These are phyloP conservation scores for Pluvialis apricaria DNA, from an alignment of 2,113 vertebrate genomes.

Conservation along the genomic window DNA sequence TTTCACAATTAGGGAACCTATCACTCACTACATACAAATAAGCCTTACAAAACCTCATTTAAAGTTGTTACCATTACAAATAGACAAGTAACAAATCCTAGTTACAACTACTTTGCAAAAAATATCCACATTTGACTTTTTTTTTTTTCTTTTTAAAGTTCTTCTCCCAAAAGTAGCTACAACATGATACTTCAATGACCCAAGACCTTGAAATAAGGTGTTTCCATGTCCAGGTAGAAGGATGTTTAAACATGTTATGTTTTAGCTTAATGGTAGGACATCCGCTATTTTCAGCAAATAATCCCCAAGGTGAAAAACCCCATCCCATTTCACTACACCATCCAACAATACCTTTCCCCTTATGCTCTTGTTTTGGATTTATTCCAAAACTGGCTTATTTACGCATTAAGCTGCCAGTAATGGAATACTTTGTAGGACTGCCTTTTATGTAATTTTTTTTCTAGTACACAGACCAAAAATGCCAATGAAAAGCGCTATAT, in stretches of 20 bases:
- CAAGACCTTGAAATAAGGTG: constrained; percentile 60
- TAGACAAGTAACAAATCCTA: neutral
- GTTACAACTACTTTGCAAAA: neutral
- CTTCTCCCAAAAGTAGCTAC: neutral
- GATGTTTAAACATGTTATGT: constrained; percentile 70
- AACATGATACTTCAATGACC: constrained; percentile 34
- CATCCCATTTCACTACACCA: constrained; percentile 51
- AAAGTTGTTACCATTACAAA: neutral
- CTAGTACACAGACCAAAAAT: neutral
- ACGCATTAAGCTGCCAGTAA: constrained; percentile 60
- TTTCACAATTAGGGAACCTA: neutral
- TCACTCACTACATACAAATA: neutral
- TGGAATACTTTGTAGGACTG: constrained; percentile 11
- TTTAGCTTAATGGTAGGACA: constrained; percentile 74
- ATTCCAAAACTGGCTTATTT: constrained; percentile 73
- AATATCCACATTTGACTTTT: neutral
- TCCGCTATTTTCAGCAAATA: constrained; percentile 72
- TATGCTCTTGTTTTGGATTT: constrained; percentile 64
- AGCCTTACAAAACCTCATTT: neutral
- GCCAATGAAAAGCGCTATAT: neutral
- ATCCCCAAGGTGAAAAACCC: constrained; percentile 73
- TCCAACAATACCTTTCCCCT: constrained; percentile 74
- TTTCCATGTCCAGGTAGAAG: constrained; percentile 69
- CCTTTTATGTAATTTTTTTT: constrained; percentile 27
- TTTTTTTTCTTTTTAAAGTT: neutral